phyloP scores from a whole-genome alignment of 2,888 invertebrate species.

The Idaea biselata region DNA sequence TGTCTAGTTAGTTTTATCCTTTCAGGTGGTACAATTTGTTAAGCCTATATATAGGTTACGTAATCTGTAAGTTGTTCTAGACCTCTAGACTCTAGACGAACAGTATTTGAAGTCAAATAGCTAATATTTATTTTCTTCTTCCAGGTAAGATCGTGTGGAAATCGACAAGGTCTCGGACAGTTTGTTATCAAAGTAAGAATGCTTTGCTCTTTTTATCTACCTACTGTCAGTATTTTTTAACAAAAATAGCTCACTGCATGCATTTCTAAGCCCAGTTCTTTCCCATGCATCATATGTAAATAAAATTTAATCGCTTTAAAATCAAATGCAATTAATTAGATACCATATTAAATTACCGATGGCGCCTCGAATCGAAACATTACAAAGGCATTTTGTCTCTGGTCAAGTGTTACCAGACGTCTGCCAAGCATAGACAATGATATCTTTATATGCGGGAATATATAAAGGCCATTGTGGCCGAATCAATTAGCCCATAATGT shows the following conservation, averaged over 20 bases:
- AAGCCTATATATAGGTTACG: too few species aligned
- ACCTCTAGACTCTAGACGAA: too few species aligned
- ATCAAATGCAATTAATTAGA: conserved; percentile 37
- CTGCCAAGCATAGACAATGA: conserved; percentile 73
- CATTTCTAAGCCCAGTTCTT: conserved; percentile 5
- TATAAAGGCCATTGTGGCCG: conserved; percentile 74
- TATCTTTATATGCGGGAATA: conserved; percentile 65
- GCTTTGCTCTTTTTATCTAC: too few species aligned
- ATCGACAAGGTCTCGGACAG: too few species aligned
- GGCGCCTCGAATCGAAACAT: conserved; percentile 71
- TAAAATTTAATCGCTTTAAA: conserved; percentile 26
- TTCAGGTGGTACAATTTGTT: too few species aligned
- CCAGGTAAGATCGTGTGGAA: too few species aligned
- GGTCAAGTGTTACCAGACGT: conserved; percentile 79
- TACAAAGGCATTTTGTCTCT: conserved; percentile 80
- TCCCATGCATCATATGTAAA: conserved; percentile 1
- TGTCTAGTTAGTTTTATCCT: too few species aligned
- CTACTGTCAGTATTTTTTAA: too few species aligned
- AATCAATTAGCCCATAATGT: conserved; percentile 79
- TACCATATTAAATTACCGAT: conserved; percentile 66
- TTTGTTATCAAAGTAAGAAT: too few species aligned
- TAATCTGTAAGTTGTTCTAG: too few species aligned
- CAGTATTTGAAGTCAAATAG: too few species aligned
- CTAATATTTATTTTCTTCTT: too few species aligned
- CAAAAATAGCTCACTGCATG: background rate